Percentiles rank a stretch among this genome's conserved stretches.
Conservation (phyloP, 2,888 invertebrate species). For the Chesias legatella region DNA sequence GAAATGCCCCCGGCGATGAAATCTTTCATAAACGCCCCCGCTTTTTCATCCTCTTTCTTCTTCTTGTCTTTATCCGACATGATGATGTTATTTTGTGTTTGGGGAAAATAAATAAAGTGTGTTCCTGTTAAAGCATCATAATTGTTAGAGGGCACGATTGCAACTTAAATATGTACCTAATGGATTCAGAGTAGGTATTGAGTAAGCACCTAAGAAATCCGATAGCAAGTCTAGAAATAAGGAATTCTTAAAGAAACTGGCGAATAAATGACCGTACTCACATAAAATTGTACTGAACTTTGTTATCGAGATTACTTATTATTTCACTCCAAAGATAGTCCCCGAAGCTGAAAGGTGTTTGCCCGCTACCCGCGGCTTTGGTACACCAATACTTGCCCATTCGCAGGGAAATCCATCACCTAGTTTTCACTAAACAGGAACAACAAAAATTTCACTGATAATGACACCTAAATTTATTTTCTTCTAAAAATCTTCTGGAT, state of each 20-base stretch:
- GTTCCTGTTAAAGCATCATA: conserved; percentile 3
- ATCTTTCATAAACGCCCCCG: conserved; percentile 89
- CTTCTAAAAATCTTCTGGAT: conserved; percentile 10
- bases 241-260: too few species aligned
- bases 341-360: too few species aligned
- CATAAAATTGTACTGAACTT: too few species aligned
- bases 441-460: conserved; percentile 16
- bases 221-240: too few species aligned
- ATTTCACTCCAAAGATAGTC: too few species aligned
- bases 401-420: conserved; percentile 9
- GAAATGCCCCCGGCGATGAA: conserved; percentile 95
- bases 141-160: too few species aligned
- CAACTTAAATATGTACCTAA: too few species aligned
- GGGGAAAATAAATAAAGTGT: neutral
- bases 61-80: conserved; percentile 16
- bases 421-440: conserved; percentile 2
- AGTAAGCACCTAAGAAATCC: too few species aligned
- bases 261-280: too few species aligned
- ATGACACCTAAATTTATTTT: conserved; percentile 11
- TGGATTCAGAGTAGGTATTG: too few species aligned
- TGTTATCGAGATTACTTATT: too few species aligned
- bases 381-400: conserved; percentile 4
- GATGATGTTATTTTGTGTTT: conserved; percentile 4
- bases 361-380: conserved; percentile 1
- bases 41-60: conserved; percentile 19